Percentiles rank a stretch among this genome's conserved stretches.
Conservation (phyloP, 2,888 invertebrate genomes). For the Drosophila austrosaltans region DNA sequence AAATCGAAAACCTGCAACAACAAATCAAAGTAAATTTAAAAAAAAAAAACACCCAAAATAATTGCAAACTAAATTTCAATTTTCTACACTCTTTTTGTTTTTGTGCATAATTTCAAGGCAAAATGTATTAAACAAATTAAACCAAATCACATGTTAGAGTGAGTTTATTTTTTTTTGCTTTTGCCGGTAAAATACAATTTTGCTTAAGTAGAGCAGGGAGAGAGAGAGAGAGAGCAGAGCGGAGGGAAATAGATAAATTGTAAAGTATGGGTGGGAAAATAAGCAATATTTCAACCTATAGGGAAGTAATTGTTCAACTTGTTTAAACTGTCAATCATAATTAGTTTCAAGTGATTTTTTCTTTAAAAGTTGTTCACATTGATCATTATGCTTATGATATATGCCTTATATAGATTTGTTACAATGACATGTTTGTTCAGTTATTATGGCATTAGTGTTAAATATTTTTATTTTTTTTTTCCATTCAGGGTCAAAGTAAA, state of each 20-base stretch:
- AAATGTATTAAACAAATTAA: constrained; percentile 28
- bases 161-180: neutral
- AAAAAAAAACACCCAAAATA: constrained; percentile 6
- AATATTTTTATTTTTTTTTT: neutral
- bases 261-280: constrained; percentile 25
- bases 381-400: constrained; percentile 12
- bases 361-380: constrained; percentile 11
- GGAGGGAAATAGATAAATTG: neutral
- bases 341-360: constrained; percentile 9
- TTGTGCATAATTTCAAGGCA: constrained; percentile 54
- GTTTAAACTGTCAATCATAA: constrained; percentile 25
- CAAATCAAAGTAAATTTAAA: constrained; percentile 13
- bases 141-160: constrained; percentile 12
- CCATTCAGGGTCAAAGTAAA: neutral
- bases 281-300: constrained; percentile 22
- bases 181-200: constrained; percentile 1
- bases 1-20: constrained; percentile 22
- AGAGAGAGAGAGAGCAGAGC: neutral
- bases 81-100: neutral
- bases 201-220: neutral
- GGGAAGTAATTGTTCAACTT: constrained; percentile 27
- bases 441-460: constrained; percentile 8
- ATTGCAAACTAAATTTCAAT: neutral
- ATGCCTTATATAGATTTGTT: neutral
- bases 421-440: constrained; percentile 7